Conservation (phyloP, 2,888 invertebrate genomes). For the Trichogramma dendrolimi region DNA sequence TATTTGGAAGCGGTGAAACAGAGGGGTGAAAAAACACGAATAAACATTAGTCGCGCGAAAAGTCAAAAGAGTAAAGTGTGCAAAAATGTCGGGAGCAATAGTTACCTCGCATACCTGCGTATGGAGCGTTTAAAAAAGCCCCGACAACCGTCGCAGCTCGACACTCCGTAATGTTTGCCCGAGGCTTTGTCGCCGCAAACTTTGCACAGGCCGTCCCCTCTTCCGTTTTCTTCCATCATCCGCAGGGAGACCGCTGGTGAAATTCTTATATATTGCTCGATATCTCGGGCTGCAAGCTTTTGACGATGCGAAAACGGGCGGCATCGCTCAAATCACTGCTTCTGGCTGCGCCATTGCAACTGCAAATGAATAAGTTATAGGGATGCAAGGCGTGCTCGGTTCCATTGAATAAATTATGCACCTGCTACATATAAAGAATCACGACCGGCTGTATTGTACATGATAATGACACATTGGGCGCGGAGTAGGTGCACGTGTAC, state of each 20-base stretch:
- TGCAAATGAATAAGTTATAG: no score
- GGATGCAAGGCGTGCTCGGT: no score
- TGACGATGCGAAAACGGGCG: not conserved
- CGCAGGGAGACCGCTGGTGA: not conserved
- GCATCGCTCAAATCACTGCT: no score
- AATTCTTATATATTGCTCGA: not conserved
- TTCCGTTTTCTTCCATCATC: conserved; percentile 50
- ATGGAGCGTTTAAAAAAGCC: conserved; percentile 94
- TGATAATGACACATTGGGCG: no score
- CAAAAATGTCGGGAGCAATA: conserved; percentile 1
- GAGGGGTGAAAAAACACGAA: not conserved
- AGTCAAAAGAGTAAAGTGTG: not conserved
- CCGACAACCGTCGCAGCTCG: conserved; percentile 83
- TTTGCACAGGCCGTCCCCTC: conserved; percentile 64
- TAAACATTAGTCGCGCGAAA: conserved; percentile 5
- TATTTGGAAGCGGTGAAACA: conserved; percentile 39
- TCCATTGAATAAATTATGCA: no score
- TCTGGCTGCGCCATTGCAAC: no score
- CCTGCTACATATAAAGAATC: no score
- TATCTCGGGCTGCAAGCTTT: not conserved
- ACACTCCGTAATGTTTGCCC: conserved; percentile 87
- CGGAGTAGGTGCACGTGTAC: no score
- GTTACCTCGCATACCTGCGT: conserved; percentile 63
- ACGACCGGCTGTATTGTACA: no score
- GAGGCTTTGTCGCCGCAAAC: conserved; percentile 85